Conservation (phyloP, 2,113 vertebrate species). For the Pheucticus melanocephalus region DNA sequence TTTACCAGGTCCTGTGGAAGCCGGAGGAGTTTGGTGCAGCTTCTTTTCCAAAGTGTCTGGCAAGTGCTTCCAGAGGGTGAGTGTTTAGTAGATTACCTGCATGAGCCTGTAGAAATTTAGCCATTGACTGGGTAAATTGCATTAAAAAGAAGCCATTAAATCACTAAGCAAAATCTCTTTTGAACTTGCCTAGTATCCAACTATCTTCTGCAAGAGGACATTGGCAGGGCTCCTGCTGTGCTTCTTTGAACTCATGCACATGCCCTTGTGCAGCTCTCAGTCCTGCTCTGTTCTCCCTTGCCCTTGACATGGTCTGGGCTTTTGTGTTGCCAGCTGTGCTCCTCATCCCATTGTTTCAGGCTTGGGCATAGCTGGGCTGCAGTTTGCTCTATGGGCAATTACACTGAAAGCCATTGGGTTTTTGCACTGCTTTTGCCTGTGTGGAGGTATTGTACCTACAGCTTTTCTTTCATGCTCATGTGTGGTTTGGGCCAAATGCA, state of each 20-base stretch:
- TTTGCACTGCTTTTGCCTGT: background rate
- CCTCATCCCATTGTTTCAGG: background rate
- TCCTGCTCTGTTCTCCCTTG: background rate
- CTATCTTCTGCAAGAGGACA: background rate
- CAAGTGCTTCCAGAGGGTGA: background rate
- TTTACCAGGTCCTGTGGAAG: rapidly evolving
- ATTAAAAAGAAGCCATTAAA: background rate
- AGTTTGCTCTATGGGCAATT: background rate
- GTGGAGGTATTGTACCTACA: rapidly evolving
- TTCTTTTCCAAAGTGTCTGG: background rate
- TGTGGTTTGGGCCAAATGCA: background rate
- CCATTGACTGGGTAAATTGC: background rate
- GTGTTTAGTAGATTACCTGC: background rate
- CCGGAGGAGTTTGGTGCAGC: rapidly evolving
- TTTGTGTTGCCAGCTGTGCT: background rate
- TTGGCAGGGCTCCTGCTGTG: background rate
- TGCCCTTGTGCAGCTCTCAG: rapidly evolving
- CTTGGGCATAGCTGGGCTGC: background rate
- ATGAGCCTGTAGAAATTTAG: background rate
- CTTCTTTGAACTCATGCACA: rapidly evolving
- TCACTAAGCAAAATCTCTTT: background rate
- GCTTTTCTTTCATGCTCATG: background rate
- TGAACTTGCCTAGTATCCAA: background rate
- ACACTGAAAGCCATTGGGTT: rapidly evolving
- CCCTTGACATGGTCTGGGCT: background rate